Evolutionary conservation across 2,113 vertebrate genomes (phyloP), one percentile per base, ranked within the genome.

Genomic region (Chloropsis cyanopogon): DNA sequence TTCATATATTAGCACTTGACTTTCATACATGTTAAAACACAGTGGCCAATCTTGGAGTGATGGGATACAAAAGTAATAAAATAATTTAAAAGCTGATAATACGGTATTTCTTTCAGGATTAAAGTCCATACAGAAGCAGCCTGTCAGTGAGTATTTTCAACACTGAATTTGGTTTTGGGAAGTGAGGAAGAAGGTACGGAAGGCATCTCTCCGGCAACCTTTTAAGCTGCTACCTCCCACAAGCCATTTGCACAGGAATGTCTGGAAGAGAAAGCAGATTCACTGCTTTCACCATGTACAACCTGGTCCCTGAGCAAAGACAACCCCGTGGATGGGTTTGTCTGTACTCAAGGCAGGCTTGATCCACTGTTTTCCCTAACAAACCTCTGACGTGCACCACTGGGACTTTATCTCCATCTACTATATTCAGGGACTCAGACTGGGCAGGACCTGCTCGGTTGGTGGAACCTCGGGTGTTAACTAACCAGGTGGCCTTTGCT

Each of bases 181-280:
- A 82, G n/a, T 6, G 3, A 79, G 49, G 56, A 64, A 95, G 60
- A 92, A 39, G 31, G 50, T 91, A 77, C 68, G 86, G 92, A 88
- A 96, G 46, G 46, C 57, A 42, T 80, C 82, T 73, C 59, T 90
- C 82, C 31, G 20, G 54, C 75, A 95, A 66, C 59, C 78, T 91
- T 92, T 91, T 78, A 78, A 95, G 70, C 70, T 85, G 76, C 75
- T 90, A 69, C 71, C 73, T 92, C 92, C 93, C 78, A 82, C 94
- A 91, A 76, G 29, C 52, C 73, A 68, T 91, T 89, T 89, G 84
- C 84, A 90, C 29, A 83, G 82, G 46, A 84, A 95, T 39, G 41
- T 82, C 90, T 94, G 89, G 66, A 92, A 89, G 89, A 76, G 90
- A 88, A 84, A 71, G 57, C 53, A 86, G 65, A 85, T 63, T 91